These are phyloP conservation scores for Eulemur rubriventer DNA, from an alignment of 2,797 vertebrate genomes.

Conservation along the genomic window DNA sequence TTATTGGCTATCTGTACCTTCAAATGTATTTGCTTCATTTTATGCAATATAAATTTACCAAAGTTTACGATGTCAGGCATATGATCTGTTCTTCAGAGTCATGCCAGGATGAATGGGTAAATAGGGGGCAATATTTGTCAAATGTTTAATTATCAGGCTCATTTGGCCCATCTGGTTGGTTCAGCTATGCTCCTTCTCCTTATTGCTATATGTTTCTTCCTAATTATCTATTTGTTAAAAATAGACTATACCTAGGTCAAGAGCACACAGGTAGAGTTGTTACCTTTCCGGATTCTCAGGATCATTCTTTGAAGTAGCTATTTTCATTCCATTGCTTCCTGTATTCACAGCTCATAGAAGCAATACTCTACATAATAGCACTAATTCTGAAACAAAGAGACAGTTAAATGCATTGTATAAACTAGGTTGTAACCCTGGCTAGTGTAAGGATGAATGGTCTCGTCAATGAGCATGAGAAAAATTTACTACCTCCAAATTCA, in stretches of 20 bases:
- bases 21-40: neutral
- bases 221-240: neutral
- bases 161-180: neutral
- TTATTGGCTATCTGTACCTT: neutral
- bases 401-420: neutral
- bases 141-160: neutral
- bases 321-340: neutral
- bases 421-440: neutral
- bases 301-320: neutral
- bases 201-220: neutral
- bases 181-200: neutral
- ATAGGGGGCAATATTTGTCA: neutral
- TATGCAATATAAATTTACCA: neutral
- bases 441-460: conserved; percentile 15
- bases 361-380: neutral
- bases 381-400: neutral
- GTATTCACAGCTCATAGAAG: neutral
- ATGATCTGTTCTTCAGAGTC: neutral
- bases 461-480: conserved; percentile 58
- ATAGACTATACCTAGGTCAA: neutral
- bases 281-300: neutral
- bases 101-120: neutral
- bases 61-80: neutral
- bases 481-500: conserved; percentile 54
- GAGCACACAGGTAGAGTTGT: neutral